These are phyloP conservation scores for Caenorhabditis briggsae DNA, from an alignment of 1,140 invertebrate species.

Conservation along the genomic window DNA sequence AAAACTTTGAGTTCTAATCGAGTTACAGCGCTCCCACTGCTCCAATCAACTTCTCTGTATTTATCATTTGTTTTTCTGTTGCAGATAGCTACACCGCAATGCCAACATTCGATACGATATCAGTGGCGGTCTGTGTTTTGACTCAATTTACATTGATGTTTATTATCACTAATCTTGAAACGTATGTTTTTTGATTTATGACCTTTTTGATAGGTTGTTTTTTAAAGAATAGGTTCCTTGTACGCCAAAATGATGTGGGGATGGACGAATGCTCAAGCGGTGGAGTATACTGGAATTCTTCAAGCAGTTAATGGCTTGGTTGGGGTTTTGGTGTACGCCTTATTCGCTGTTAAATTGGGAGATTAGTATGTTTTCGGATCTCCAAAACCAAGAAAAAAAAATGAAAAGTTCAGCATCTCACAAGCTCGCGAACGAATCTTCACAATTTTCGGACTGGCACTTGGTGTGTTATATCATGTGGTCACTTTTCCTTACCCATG, in stretches of 20 bases:
- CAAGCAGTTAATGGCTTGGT: conserved; percentile 55
- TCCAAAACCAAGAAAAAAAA: background rate
- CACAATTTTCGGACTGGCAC: conserved; percentile 20
- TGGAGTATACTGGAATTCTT: conserved; percentile 55
- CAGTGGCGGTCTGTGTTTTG: conserved; percentile 59
- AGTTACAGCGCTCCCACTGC: too few relatives aligned
- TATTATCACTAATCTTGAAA: conserved; percentile 63
- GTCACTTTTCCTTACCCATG: conserved; percentile 62
- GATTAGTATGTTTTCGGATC: conserved; percentile 42
- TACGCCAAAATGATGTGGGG: conserved; percentile 62
- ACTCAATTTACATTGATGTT: conserved; percentile 64
- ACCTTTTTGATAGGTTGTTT: background rate
- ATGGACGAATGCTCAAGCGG: conserved; percentile 61
- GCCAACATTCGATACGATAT: conserved; percentile 56
- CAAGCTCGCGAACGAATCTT: conserved; percentile 52
- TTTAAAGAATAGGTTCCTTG: conserved; percentile 55
- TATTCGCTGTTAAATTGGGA: conserved; percentile 56
- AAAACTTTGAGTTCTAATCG: too few relatives aligned
- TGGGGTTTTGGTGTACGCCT: conserved; percentile 39
- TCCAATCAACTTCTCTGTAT: background rate
- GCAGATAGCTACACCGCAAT: conserved; percentile 57
- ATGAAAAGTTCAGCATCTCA: background rate
- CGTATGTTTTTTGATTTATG: conserved; percentile 32
- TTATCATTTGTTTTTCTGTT: conserved; percentile 20
- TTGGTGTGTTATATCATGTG: conserved; percentile 61